A percentile compares a stretch with the other conserved stretches of the same genome.
Evolutionary conservation across 64 coral and sea anemone species (phyloP).

Genomic region (Montipora sp.): DNA sequence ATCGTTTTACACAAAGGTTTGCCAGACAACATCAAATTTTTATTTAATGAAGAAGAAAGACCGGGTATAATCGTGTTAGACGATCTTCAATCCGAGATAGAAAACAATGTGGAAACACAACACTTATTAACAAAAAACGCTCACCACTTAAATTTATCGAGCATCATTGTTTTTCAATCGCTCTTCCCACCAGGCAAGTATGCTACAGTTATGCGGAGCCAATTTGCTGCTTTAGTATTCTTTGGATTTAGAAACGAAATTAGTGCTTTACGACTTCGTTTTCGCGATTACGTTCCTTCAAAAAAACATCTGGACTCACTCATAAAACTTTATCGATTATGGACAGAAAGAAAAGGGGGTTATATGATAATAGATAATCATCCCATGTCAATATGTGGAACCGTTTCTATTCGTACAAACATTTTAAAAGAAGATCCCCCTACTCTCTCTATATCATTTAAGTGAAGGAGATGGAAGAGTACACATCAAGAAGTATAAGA

Average conservation of each 20-base stretch:
- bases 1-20: neutral
- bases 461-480: neutral
- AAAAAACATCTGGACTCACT: neutral
- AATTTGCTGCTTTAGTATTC: neutral
- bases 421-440: neutral
- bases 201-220: neutral
- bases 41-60: neutral
- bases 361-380: neutral
- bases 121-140: neutral
- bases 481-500: too few relatives aligned
- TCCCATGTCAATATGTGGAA: neutral
- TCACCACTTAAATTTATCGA: neutral
- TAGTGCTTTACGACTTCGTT: too few relatives aligned
- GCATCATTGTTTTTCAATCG: neutral
- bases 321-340: neutral
- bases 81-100: neutral
- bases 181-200: neutral
- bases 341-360: neutral
- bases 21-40: neutral
- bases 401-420: neutral
- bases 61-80: neutral
- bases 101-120: neutral
- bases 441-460: neutral
- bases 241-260: neutral
- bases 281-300: neutral